Base-by-base conservation (phyloP, 2,888 invertebrate species). In the Habroteleia sp. region DNA sequence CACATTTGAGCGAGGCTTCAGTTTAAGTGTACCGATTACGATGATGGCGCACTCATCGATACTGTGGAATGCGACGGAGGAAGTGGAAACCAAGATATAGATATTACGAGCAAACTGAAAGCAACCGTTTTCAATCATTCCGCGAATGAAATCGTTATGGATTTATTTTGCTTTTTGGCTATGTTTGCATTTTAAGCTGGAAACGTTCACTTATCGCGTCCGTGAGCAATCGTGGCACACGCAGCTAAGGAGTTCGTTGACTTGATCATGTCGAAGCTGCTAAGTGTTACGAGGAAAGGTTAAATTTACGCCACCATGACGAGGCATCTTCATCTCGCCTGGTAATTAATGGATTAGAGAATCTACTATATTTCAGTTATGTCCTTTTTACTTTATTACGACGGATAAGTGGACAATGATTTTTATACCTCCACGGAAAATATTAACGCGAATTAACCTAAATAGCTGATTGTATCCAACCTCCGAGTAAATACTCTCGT, bases 51-150 rank as follows among this genome's bases (percentile, higher is more conserved):
- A 37, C 48, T 37, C 63, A 65, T 69, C 58, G 65, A 71, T 65
- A 50, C 52, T 7, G 16, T 8, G 54, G 62, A 65, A 73, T 73
- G 50, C 58, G 11, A 7, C 41, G 46, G 56, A 42, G 58, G 41
- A 54, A 56, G 48, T 33, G 56, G 8, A 11, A 16, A 29, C 23
- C 56, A 33, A 37, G 44, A 31, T 58, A 60, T 35, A 44, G 66
- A 52, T 48, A 50, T 58, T 73, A 52, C 50, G 17, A 63, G 41
- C 35, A 13, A 25, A 27, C 25, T 11, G 8, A 29, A 37, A 25
- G n/a, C 62, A 56, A 20, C 39, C 27, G 41, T 60, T 65, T 58
- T 60, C 73, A 65, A 60, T 65, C 74, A 65, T 74, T 69, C 65
- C 42, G 16, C 41, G 58, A 66, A 66, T 74, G 66, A 52, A 62